phyloP scores from a whole-genome alignment of 2,797 vertebrate genomes.

The Carduelis carduelis region DNA sequence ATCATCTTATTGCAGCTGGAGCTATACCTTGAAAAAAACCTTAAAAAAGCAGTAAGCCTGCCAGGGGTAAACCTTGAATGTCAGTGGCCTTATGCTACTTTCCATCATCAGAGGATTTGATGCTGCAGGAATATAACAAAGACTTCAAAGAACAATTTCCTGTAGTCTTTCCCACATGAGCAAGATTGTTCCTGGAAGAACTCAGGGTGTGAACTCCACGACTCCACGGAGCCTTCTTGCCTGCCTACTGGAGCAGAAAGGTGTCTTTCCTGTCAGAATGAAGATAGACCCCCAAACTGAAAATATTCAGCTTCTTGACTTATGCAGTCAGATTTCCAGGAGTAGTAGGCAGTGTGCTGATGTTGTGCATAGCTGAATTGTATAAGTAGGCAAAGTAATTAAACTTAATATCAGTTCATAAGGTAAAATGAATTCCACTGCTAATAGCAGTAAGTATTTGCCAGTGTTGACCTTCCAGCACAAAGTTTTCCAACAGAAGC shows the following conservation, averaged over 20 bases:
- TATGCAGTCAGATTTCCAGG: not conserved
- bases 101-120: not conserved
- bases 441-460: not conserved
- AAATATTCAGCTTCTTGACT: not conserved
- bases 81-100: not conserved
- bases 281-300: not conserved
- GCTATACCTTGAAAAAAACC: not conserved
- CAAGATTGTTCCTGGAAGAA: not conserved
- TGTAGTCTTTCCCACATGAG: not conserved
- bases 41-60: not conserved
- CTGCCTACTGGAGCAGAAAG: not conserved
- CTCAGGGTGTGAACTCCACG: accelerated
- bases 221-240: not conserved
- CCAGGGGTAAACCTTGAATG: not conserved
- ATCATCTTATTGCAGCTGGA: not conserved
- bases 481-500: not conserved
- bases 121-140: not conserved
- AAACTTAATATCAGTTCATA: not conserved
- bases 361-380: not conserved
- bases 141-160: not conserved
- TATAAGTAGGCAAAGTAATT: not conserved
- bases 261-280: not conserved
- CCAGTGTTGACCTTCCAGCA: not conserved
- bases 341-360: not conserved
- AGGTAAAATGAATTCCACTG: not conserved